Percentiles rank a stretch among this genome's conserved stretches.
phyloP scores from a whole-genome alignment of 2,888 invertebrate genomes.

The Orthonevra nobilis region DNA sequence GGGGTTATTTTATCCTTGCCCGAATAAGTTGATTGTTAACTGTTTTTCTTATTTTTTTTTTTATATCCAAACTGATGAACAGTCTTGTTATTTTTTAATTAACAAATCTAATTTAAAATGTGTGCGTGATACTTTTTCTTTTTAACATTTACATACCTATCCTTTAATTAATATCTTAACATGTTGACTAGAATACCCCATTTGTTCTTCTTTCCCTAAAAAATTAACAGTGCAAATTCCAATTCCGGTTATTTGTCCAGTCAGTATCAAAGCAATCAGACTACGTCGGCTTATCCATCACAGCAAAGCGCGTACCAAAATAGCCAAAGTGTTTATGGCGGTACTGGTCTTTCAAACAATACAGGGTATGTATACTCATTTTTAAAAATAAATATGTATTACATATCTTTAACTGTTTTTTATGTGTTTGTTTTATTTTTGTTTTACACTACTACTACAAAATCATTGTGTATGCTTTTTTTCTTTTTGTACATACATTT shows the following conservation, averaged over 20 bases:
- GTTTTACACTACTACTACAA: slow-evolving; percentile 15
- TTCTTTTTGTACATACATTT: too few relatives aligned
- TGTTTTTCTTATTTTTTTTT: slow-evolving; percentile 12
- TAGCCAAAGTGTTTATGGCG: slow-evolving; percentile 80
- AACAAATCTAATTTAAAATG: slow-evolving; percentile 18
- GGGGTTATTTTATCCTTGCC: too few relatives aligned
- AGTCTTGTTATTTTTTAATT: too few relatives aligned
- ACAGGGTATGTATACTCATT: slow-evolving; percentile 78
- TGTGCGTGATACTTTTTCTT: slow-evolving; percentile 1
- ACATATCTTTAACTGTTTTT: neutral
- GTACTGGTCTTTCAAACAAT: slow-evolving; percentile 79
- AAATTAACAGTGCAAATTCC: slow-evolving; percentile 78
- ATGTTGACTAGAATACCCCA: slow-evolving; percentile 55
- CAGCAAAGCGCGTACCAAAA: slow-evolving; percentile 80
- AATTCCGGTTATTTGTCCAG: slow-evolving; percentile 79
- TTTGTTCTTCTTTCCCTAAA: slow-evolving; percentile 52
- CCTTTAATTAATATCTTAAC: slow-evolving; percentile 56
- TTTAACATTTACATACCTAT: slow-evolving; percentile 1
- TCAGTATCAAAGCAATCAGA: slow-evolving; percentile 75
- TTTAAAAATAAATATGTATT: slow-evolving; percentile 23
- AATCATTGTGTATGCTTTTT: slow-evolving; percentile 10
- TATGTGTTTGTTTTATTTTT: slow-evolving; percentile 5
- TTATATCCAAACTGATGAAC: too few relatives aligned
- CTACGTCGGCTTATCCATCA: slow-evolving; percentile 79
- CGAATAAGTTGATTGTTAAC: slow-evolving; percentile 2